phyloP scores from a whole-genome alignment of 2,113 vertebrate species.

The Camelus bactrianus region DNA sequence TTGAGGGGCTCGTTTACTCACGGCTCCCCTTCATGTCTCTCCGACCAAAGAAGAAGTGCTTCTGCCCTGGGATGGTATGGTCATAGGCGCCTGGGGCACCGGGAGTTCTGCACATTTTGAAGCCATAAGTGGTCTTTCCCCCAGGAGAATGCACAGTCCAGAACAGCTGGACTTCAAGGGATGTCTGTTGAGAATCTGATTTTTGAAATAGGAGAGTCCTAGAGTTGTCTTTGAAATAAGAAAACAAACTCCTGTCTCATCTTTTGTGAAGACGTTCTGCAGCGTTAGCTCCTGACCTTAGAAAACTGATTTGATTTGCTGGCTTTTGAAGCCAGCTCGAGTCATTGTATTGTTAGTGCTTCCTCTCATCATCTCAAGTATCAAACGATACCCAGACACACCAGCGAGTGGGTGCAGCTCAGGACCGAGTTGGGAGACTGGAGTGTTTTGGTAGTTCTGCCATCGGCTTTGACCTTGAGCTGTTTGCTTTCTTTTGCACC shows the following conservation, averaged over 20 bases:
- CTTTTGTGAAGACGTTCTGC: not conserved
- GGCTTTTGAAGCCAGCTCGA: not conserved
- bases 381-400: rapidly evolving
- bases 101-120: not conserved
- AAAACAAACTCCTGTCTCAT: not conserved
- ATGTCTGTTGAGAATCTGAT: not conserved
- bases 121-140: not conserved
- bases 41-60: not conserved
- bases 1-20: not conserved
- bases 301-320: not conserved
- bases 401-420: rapidly evolving
- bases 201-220: not conserved
- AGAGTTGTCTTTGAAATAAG: not conserved
- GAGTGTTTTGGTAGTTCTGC: not conserved
- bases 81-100: not conserved
- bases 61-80: not conserved
- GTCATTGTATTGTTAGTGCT: rapidly evolving
- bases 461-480: not conserved
- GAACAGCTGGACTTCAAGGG: not conserved
- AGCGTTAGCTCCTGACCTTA: not conserved
- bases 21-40: not conserved
- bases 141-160: rapidly evolving
- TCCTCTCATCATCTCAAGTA: not conserved
- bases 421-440: not conserved
- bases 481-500: not conserved